A percentile compares a stretch with the other conserved stretches of the same genome.
phyloP scores from a whole-genome alignment of 2,113 vertebrate species.

The Xiphorhynchus elegans region DNA sequence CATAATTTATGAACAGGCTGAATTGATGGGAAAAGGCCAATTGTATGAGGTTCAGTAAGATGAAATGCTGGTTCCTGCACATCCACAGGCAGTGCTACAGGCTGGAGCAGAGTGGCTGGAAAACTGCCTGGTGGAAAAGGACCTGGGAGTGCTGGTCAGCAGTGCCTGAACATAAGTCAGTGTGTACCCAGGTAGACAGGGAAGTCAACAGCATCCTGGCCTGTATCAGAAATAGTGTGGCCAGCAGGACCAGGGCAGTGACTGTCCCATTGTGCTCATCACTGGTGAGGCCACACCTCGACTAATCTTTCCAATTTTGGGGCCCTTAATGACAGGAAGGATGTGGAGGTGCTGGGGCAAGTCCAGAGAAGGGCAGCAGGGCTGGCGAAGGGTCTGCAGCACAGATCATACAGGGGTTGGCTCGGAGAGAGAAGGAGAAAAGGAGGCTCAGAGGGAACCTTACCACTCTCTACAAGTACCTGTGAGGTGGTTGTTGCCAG shows the following conservation, averaged over 20 bases:
- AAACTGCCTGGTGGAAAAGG: accelerated
- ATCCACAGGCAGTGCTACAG: accelerated
- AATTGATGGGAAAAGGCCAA: accelerated
- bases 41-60: background rate
- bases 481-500: background rate
- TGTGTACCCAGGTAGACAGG: background rate
- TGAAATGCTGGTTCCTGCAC: accelerated
- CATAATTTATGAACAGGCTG: background rate
- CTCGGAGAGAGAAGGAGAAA: background rate
- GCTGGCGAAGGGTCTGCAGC: background rate
- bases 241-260: background rate
- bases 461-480: accelerated
- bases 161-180: background rate
- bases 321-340: background rate
- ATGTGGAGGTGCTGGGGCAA: accelerated
- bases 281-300: background rate
- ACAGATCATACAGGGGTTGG: background rate
- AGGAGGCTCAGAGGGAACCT: background rate
- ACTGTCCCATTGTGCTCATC: accelerated
- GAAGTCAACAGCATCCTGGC: accelerated
- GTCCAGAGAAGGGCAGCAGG: background rate
- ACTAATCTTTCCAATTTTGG: background rate
- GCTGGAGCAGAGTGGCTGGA: background rate
- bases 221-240: background rate
- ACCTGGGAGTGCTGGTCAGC: accelerated